These are phyloP conservation scores for Nowickia ferox DNA, from an alignment of 2,888 invertebrate genomes.

Conservation along the genomic window DNA sequence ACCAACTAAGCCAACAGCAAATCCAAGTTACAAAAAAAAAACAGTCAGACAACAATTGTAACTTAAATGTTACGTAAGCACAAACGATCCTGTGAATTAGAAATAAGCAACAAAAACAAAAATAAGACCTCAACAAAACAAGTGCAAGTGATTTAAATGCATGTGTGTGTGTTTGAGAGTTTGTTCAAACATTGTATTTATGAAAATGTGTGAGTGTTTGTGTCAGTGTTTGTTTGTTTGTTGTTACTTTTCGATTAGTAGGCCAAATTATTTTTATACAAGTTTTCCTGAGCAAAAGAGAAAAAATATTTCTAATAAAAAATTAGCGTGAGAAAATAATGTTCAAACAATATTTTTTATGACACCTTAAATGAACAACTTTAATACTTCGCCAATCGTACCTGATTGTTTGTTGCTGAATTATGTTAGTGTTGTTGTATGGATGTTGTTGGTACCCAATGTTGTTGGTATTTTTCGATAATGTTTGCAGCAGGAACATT, in stretches of 20 bases:
- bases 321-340: constrained; percentile 69
- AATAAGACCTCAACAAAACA: constrained; percentile 55
- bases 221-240: constrained; percentile 33
- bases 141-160: constrained; percentile 64
- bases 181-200: constrained; percentile 27
- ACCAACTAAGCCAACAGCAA: constrained; percentile 48
- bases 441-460: not conserved
- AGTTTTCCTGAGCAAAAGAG: constrained; percentile 32
- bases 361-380: constrained; percentile 69
- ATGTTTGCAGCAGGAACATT: constrained; percentile 42
- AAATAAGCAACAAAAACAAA: constrained; percentile 53
- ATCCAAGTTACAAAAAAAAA: constrained; percentile 47
- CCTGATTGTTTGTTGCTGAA: constrained; percentile 61
- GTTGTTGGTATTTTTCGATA: constrained; percentile 16
- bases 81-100: constrained; percentile 69
- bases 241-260: constrained; percentile 57
- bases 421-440: constrained; percentile 44
- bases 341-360: constrained; percentile 67
- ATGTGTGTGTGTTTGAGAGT: not conserved
- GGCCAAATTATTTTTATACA: constrained; percentile 60
- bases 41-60: constrained; percentile 62
- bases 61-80: constrained; percentile 67
- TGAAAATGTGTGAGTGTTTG: constrained; percentile 1
- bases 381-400: constrained; percentile 45
- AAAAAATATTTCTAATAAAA: constrained; percentile 42